Conservation (phyloP, 2,113 vertebrate genomes). For the Salvelinus sp. region DNA sequence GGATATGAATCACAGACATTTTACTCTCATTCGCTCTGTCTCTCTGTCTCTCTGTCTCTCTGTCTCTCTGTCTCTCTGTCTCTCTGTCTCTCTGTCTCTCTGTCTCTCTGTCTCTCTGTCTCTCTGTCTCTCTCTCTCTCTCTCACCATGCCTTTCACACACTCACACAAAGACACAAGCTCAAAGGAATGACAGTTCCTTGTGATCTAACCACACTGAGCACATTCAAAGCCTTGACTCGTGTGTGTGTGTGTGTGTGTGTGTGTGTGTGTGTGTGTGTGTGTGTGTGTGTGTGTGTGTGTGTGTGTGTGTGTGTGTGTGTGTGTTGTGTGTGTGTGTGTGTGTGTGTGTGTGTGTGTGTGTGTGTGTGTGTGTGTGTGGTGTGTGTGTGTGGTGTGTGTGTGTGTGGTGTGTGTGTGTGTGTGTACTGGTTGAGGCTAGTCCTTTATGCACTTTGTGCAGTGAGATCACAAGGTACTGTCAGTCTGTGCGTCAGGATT, state of each 20-base stretch:
- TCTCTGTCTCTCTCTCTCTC: no score
- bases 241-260: conserved; percentile 4
- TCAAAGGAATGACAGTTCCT: not conserved
- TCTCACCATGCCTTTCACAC: not conserved
- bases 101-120: not conserved
- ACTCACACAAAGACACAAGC: not conserved
- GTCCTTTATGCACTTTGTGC: conserved; percentile 44
- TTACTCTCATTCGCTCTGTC: not conserved
- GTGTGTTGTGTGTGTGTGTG: not conserved
- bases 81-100: not conserved
- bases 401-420: conserved; percentile 4
- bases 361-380: not conserved
- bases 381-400: conserved; percentile 4
- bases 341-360: not conserved
- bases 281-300: not conserved
- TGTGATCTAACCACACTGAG: conserved; percentile 3
- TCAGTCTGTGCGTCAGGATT: not conserved
- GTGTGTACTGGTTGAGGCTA: conserved; percentile 5
- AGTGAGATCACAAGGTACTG: conserved; percentile 14
- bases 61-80: not conserved
- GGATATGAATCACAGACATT: not conserved
- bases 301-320: not conserved
- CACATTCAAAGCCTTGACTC: not conserved
- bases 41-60: not conserved
- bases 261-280: not conserved